Evolutionary conservation across 1,140 invertebrate genomes (phyloP).

Genomic region (Drosophila kikkawai): DNA sequence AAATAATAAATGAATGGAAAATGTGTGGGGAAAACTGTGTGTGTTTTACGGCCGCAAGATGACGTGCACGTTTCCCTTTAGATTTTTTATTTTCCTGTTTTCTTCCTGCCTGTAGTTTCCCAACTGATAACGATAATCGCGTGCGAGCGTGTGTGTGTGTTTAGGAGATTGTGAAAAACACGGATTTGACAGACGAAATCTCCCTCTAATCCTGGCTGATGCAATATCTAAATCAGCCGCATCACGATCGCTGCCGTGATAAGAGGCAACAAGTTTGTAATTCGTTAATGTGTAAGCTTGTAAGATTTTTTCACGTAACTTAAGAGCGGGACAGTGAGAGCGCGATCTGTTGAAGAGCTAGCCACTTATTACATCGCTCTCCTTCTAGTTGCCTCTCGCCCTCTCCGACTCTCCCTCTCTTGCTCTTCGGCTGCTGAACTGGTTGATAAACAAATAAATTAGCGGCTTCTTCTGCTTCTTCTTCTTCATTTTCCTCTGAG

Average conservation of each 20-base stretch:
- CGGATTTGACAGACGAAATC: slow-evolving; percentile 7
- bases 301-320: slow-evolving; percentile 12
- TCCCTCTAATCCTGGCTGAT: slow-evolving; percentile 46
- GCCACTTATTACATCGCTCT: slow-evolving; percentile 23
- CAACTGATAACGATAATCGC: slow-evolving; percentile 26
- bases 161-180: slow-evolving; percentile 42
- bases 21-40: slow-evolving; percentile 12
- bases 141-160: slow-evolving; percentile 15
- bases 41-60: slow-evolving; percentile 17
- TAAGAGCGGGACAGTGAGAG: slow-evolving; percentile 25
- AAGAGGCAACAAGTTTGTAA: slow-evolving; percentile 11
- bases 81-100: slow-evolving; percentile 44
- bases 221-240: slow-evolving; percentile 38
- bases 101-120: slow-evolving; percentile 38
- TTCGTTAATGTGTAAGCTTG: background rate
- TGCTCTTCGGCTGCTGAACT: slow-evolving; percentile 13
- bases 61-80: slow-evolving; percentile 36
- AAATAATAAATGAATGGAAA: slow-evolving; percentile 18
- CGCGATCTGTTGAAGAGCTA: slow-evolving; percentile 10
- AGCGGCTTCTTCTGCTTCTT: slow-evolving; percentile 20
- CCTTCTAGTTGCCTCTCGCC: slow-evolving; percentile 8
- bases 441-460: slow-evolving; percentile 55
- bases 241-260: slow-evolving; percentile 25
- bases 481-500: slow-evolving; percentile 1
- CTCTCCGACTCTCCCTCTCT: background rate